phyloP scores from a whole-genome alignment of 1,140 invertebrate genomes.

The Drosophila insularis region DNA sequence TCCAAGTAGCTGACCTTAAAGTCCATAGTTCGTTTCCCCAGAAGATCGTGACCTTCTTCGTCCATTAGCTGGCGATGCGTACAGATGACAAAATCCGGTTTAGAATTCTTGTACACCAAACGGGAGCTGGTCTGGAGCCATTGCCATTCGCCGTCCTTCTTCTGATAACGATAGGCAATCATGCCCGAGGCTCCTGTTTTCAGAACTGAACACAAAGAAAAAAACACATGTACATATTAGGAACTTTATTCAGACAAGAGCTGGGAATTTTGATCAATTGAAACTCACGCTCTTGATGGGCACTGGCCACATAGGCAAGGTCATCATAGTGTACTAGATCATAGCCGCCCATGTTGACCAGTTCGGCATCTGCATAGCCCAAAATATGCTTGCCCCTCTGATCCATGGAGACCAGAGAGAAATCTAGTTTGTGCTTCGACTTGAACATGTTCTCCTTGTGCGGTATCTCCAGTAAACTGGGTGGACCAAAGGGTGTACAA shows the following conservation, averaged over 20 bases:
- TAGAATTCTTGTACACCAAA: slow-evolving; percentile 99
- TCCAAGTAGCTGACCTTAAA: slow-evolving; percentile 98
- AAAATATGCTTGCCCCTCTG: slow-evolving; percentile 97
- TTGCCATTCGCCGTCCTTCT: slow-evolving; percentile 97
- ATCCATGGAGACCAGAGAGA: slow-evolving; percentile 98
- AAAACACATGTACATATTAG: too few species aligned
- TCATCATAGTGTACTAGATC: slow-evolving; percentile 99
- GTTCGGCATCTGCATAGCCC: slow-evolving; percentile 95
- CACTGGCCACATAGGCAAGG: slow-evolving; percentile 97
- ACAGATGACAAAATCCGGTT: slow-evolving; percentile 99
- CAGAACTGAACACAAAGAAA: slow-evolving; percentile 88
- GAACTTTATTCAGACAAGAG: too few species aligned
- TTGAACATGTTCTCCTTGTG: slow-evolving; percentile 99
- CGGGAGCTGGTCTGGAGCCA: slow-evolving; percentile 99
- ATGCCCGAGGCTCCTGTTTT: slow-evolving; percentile 99
- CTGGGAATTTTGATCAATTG: background rate
- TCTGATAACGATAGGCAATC: slow-evolving; percentile 98
- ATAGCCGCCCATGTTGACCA: slow-evolving; percentile 96
- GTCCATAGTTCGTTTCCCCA: slow-evolving; percentile 98
- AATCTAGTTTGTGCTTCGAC: slow-evolving; percentile 98
- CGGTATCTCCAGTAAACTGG: slow-evolving; percentile 93
- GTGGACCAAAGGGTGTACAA: slow-evolving; percentile 98
- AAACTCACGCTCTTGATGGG: slow-evolving; percentile 98
- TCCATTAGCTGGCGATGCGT: slow-evolving; percentile 99
- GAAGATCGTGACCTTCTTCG: slow-evolving; percentile 97